phyloP scores from a whole-genome alignment of 2,888 invertebrate genomes.

The Limnephilus auricula region DNA sequence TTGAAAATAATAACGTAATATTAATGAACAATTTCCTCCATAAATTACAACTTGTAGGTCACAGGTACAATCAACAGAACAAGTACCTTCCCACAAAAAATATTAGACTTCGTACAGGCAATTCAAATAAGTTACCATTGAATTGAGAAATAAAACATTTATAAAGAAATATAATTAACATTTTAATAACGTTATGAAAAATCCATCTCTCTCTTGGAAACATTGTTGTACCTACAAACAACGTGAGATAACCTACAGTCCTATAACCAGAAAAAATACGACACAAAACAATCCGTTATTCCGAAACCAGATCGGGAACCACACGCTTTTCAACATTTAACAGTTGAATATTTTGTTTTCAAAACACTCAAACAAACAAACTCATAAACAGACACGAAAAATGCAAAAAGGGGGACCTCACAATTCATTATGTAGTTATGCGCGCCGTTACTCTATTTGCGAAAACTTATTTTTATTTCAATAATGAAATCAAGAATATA shows the following conservation, averaged over 20 bases:
- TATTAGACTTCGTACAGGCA: not conserved
- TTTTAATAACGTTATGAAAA: not conserved
- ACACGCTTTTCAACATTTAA: slow-evolving; percentile 12
- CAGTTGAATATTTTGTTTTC: not conserved
- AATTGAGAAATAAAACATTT: not conserved
- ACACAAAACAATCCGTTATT: slow-evolving; percentile 32
- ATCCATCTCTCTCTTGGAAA: not conserved
- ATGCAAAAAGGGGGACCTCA: not conserved
- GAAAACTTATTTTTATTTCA: too few relatives aligned
- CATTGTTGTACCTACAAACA: not conserved
- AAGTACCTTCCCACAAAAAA: not conserved
- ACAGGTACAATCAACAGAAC: not conserved
- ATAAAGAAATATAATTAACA: not conserved
- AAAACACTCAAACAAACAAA: slow-evolving; percentile 5
- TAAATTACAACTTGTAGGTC: not conserved
- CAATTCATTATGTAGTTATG: too few relatives aligned
- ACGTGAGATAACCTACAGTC: not conserved
- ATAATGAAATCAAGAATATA: too few relatives aligned
- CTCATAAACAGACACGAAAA: not conserved
- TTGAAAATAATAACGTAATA: not conserved
- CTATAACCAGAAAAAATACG: not conserved
- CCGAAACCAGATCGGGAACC: slow-evolving; percentile 4
- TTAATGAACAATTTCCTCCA: not conserved
- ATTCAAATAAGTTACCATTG: not conserved
- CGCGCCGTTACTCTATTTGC: too few relatives aligned